phyloP scores from a whole-genome alignment of 2,113 vertebrate genomes.

The Scatophagus argus region DNA sequence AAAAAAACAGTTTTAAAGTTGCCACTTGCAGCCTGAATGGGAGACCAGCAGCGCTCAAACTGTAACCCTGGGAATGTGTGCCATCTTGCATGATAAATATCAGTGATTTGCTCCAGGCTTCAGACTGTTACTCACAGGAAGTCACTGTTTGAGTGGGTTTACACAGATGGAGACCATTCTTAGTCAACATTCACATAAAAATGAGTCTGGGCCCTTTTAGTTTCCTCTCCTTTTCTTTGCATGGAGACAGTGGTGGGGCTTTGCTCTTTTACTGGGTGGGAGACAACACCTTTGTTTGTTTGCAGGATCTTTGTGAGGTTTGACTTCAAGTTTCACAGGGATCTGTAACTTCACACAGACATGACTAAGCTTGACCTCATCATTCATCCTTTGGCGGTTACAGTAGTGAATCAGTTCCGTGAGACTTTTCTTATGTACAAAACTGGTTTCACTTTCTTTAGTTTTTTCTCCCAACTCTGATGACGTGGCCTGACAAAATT shows the following conservation, averaged over 20 bases:
- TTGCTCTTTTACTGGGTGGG: slow-evolving; percentile 39
- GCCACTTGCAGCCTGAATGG: not conserved
- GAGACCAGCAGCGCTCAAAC: slow-evolving; percentile 33
- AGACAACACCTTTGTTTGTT: slow-evolving; percentile 58
- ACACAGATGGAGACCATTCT: slow-evolving; percentile 82
- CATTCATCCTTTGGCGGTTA: not conserved
- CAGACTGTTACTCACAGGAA: slow-evolving; percentile 80
- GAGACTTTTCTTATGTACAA: not conserved
- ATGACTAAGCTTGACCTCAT: slow-evolving; percentile 7
- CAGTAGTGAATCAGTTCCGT: slow-evolving; percentile 8
- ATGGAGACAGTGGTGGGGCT: slow-evolving; percentile 39
- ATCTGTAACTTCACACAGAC: slow-evolving; percentile 26
- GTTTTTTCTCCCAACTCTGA: not conserved
- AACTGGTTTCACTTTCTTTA: slow-evolving; percentile 6
- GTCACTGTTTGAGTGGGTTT: slow-evolving; percentile 76
- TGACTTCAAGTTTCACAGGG: slow-evolving; percentile 36
- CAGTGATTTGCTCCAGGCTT: slow-evolving; percentile 72
- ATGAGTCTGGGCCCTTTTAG: slow-evolving; percentile 53
- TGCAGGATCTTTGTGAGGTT: slow-evolving; percentile 41
- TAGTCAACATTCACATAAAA: slow-evolving; percentile 80
- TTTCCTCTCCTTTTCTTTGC: slow-evolving; percentile 50
- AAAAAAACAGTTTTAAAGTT: not conserved
- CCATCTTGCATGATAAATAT: slow-evolving; percentile 73
- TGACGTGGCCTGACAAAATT: slow-evolving; percentile 27
- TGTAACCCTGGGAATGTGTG: slow-evolving; percentile 62